A percentile compares a stretch with the other conserved stretches of the same genome.
Conservation (phyloP, 2,888 invertebrate genomes). For the Litoditis marina region DNA sequence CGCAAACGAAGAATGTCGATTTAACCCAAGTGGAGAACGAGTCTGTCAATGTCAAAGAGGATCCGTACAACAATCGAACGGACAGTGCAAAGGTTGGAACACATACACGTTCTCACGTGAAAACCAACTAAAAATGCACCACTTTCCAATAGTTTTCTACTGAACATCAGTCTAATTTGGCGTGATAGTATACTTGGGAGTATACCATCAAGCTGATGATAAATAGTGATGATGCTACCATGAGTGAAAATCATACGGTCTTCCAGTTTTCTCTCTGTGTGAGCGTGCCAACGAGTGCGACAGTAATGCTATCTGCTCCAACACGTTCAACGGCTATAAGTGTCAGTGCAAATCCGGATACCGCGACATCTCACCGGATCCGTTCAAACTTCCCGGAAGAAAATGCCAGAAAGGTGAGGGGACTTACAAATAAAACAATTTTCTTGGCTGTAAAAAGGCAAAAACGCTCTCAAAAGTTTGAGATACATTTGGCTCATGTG, state of each 20-base stretch:
- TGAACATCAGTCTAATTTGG: too few species aligned
- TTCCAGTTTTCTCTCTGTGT: conserved; percentile 50
- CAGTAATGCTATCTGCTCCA: conserved; percentile 54
- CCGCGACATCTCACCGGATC: conserved; percentile 50
- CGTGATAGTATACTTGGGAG: too few species aligned
- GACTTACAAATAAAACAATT: not conserved
- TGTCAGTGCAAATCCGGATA: conserved; percentile 54
- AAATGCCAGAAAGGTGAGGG: conserved; percentile 43
- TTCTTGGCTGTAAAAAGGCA: too few species aligned
- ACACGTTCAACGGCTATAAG: conserved; percentile 50
- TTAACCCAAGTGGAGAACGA: conserved; percentile 32
- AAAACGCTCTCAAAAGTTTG: too few species aligned
- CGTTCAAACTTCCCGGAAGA: conserved; percentile 46
- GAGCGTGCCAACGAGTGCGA: conserved; percentile 52
- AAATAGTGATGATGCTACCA: too few species aligned
- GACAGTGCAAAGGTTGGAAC: conserved; percentile 35
- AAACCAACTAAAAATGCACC: too few species aligned
- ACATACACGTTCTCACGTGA: too few species aligned
- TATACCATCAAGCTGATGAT: too few species aligned
- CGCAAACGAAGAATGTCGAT: conserved; percentile 50
- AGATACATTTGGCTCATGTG: too few species aligned
- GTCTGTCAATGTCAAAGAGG: conserved; percentile 46
- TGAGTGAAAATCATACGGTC: too few species aligned
- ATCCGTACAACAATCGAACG: conserved; percentile 39
- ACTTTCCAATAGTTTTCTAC: too few species aligned